Evolutionary conservation across 2,113 vertebrate genomes (phyloP), one percentile per base, ranked within the genome.

Genomic region (Aplodontia rufa): DNA sequence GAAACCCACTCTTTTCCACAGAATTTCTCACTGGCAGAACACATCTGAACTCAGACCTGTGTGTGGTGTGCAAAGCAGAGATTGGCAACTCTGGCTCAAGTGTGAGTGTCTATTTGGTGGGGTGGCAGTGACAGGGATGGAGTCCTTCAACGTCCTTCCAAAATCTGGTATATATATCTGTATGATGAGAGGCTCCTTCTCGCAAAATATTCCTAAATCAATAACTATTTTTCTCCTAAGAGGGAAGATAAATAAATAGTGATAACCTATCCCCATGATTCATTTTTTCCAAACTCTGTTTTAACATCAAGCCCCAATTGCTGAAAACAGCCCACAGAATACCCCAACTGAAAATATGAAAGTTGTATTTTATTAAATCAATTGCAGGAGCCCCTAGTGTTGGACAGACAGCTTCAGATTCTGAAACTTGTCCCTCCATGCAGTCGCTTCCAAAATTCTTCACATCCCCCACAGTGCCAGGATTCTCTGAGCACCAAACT

Each of bases 71-170:
- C 53, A 5, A 55, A 80, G 75, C 28, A 10, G 6, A 37, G 60
- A 24, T 24, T 76, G 6, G 10, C 5, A 68, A 10, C n/a, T 5
- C 53, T 3, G 19, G 19, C 14, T 14, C 80, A 0, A 0, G 0
- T 11, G n/a, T 6, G 62, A 58, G 28, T 30, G 40, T 42, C 79
- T 40, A 24, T 47, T 55, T 17, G 5, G n/a, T 37, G 55, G 32
- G 13, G 5, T 32, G 7, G 84, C 10, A 12, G 8, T n/a, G 42
- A 10, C 19, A 76, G 76, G 58, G 78, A 93, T 19, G 74, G 26
- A 84, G 74, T 19, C 68, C 47, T 68, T 28, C 53, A 32, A 53
- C 1, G 5, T 30, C 78, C 75, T 68, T 78, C 80, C 8, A 66
- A 93, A 92, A n/a, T 10, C 32, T 17, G n/a, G n/a, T n/a, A n/a